phyloP scores from a whole-genome alignment of 2,888 invertebrate genomes.

The Hanleya hanleyi region DNA sequence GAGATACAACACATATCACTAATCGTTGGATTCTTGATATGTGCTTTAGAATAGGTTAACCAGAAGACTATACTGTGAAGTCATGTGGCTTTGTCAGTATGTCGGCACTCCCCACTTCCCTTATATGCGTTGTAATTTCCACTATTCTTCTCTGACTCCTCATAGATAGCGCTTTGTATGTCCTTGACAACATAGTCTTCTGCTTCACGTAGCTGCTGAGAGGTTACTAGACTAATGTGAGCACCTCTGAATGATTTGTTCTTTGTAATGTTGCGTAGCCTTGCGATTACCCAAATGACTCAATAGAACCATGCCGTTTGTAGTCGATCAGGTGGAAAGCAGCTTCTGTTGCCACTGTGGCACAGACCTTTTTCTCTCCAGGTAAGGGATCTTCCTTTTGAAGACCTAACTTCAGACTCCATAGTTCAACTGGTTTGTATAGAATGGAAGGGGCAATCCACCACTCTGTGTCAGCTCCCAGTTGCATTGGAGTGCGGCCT shows the following conservation, averaged over 20 bases:
- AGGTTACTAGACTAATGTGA: no score
- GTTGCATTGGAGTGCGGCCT: not conserved
- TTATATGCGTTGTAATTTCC: no score
- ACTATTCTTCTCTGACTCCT: not conserved
- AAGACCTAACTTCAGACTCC: slow-evolving; percentile 6
- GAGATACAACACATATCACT: no score
- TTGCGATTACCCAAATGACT: not conserved
- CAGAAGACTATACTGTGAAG: no score
- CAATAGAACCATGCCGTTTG: not conserved
- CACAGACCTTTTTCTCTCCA: slow-evolving; percentile 7
- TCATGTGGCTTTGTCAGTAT: no score
- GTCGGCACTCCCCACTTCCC: no score
- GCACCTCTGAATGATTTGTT: no score
- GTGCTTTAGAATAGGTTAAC: no score
- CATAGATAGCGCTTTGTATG: not conserved
- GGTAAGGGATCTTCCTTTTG: not conserved
- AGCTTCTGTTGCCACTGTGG: not conserved
- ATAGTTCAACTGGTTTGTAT: not conserved
- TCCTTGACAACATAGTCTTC: slow-evolving; percentile 6
- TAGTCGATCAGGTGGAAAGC: not conserved
- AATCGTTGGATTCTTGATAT: no score
- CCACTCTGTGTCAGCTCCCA: slow-evolving; percentile 7
- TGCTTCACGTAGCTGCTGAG: slow-evolving; percentile 2
- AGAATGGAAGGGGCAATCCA: not conserved
- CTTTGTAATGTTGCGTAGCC: not conserved